Conservation (phyloP, 2,888 invertebrate species). For the Xanthia icteritia region DNA sequence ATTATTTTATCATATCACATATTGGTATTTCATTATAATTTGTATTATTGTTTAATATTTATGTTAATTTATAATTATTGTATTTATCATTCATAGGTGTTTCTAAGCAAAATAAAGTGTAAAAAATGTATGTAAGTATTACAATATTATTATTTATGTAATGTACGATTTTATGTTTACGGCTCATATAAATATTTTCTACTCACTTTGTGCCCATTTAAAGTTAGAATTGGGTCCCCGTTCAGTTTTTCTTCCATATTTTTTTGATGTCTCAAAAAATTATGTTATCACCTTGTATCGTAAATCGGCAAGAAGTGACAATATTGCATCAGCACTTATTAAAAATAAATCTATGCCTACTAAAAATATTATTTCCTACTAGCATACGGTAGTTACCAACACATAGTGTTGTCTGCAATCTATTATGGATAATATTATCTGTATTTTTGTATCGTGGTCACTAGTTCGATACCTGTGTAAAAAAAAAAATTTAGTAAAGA, state of each 20-base stretch:
- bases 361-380: not conserved
- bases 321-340: constrained; percentile 2
- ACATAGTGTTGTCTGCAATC: not conserved
- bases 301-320: not conserved
- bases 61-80: too few relatives aligned
- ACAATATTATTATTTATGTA: too few relatives aligned
- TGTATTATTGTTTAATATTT: too few relatives aligned
- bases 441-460: not conserved
- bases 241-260: not conserved
- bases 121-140: too few relatives aligned
- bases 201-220: not conserved
- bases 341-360: not conserved
- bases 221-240: not conserved
- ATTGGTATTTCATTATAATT: too few relatives aligned
- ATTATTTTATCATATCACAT: too few relatives aligned
- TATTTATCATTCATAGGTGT: too few relatives aligned
- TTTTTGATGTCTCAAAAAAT: too few relatives aligned
- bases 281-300: not conserved
- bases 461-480: not conserved
- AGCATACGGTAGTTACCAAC: not conserved
- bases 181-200: constrained; percentile 4
- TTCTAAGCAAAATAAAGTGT: too few relatives aligned
- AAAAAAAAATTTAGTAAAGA: not conserved
- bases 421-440: not conserved
- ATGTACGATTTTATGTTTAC: constrained; percentile 4